phyloP scores from a whole-genome alignment of 2,797 vertebrate genomes.

The Gymnothorax reevesii region DNA sequence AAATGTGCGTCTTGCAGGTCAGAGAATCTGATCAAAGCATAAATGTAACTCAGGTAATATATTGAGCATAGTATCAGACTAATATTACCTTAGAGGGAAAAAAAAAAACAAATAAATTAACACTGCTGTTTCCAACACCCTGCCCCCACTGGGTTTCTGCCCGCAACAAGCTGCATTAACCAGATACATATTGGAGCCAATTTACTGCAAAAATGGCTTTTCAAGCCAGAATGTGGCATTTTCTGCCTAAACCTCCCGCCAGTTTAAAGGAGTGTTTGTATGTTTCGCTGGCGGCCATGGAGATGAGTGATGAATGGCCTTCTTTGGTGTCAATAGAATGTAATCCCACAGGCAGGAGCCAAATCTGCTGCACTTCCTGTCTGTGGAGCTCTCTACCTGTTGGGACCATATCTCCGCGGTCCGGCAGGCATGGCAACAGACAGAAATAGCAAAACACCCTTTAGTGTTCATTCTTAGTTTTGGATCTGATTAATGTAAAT shows the following conservation, averaged over 20 bases:
- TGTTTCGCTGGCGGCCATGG: background rate
- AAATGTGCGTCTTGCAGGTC: too few relatives aligned
- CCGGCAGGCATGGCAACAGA: background rate
- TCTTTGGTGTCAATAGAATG: background rate
- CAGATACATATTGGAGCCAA: too few relatives aligned
- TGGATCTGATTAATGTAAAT: background rate
- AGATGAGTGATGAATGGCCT: background rate
- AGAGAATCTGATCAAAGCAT: too few relatives aligned
- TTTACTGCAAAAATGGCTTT: background rate
- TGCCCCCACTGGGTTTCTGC: too few relatives aligned
- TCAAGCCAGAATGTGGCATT: background rate
- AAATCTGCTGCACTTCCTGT: constrained; percentile 4
- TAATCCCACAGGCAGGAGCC: background rate
- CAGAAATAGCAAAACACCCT: background rate
- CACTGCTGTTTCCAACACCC: too few relatives aligned
- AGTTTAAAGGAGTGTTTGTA: too few relatives aligned
- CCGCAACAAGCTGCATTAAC: too few relatives aligned
- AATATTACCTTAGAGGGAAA: too few relatives aligned
- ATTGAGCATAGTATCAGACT: too few relatives aligned
- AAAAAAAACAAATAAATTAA: too few relatives aligned
- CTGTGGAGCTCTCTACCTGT: background rate
- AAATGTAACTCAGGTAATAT: too few relatives aligned
- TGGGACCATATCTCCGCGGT: background rate
- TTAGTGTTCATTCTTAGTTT: background rate
- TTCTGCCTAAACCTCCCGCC: background rate